phyloP scores from a whole-genome alignment of 2,888 invertebrate genomes.

The Julus scanicus region DNA sequence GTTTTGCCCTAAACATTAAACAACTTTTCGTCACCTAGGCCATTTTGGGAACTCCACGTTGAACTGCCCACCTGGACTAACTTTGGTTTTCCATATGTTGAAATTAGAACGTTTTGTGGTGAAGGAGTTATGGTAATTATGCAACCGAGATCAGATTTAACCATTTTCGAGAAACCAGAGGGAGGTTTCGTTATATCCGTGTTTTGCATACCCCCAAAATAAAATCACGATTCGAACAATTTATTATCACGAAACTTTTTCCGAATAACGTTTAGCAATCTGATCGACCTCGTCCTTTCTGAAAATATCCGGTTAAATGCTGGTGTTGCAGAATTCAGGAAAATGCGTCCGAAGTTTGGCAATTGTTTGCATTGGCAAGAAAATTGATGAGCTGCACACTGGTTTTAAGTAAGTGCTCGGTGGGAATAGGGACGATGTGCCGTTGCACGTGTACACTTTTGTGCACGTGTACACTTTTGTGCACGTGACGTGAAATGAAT shows the following conservation, averaged over 20 bases:
- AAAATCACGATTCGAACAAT: neutral
- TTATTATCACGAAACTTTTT: neutral
- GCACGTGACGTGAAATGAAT: neutral
- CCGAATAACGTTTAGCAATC: neutral
- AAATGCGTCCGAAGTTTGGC: neutral
- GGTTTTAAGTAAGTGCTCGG: neutral
- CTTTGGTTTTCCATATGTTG: neutral
- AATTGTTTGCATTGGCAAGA: constrained; percentile 36
- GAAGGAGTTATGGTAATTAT: neutral
- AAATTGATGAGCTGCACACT: neutral
- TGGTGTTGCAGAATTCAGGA: neutral
- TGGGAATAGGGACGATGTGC: neutral
- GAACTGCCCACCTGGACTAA: neutral
- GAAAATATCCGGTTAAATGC: neutral
- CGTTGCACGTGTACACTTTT: neutral
- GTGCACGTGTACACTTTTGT: neutral
- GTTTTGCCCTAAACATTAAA: neutral
- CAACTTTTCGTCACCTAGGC: neutral
- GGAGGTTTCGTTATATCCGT: neutral
- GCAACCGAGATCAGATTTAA: neutral
- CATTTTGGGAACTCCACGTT: neutral
- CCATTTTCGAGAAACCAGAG: neutral
- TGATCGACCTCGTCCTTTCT: neutral
- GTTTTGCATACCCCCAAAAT: neutral
- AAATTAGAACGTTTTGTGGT: neutral